These are phyloP conservation scores for Calosoma granatense DNA, from an alignment of 1,140 invertebrate genomes.

Conservation along the genomic window DNA sequence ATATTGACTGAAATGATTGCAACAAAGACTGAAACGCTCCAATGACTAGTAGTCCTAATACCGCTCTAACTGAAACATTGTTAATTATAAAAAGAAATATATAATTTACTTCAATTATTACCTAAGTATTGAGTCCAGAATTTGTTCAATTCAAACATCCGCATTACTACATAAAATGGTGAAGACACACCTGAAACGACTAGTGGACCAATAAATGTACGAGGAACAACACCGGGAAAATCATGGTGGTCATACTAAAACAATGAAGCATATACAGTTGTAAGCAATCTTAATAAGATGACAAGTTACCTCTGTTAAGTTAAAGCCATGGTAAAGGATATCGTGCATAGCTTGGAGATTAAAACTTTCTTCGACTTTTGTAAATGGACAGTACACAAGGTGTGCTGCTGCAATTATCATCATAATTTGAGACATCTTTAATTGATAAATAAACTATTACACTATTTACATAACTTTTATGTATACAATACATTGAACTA, in stretches of 20 bases:
- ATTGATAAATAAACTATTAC: neutral
- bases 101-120: conserved; percentile 34
- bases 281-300: neutral
- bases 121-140: conserved; percentile 86
- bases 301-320: conserved; percentile 69
- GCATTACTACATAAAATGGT: conserved; percentile 60
- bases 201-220: conserved; percentile 92
- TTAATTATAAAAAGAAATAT: conserved; percentile 19
- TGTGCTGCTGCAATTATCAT: conserved; percentile 56
- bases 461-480: conserved; percentile 2
- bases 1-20: conserved; percentile 58
- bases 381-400: conserved; percentile 84
- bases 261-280: neutral
- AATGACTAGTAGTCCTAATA: conserved; percentile 66
- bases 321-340: conserved; percentile 76
- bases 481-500: conserved; percentile 5
- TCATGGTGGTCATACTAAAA: conserved; percentile 95
- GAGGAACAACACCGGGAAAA: conserved; percentile 96
- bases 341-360: conserved; percentile 98
- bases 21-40: conserved; percentile 61
- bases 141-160: conserved; percentile 67
- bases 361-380: conserved; percentile 99
- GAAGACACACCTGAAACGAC: conserved; percentile 67
- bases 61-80: conserved; percentile 69
- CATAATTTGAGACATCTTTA: conserved; percentile 33